Base-by-base conservation (phyloP, 2,888 invertebrate species). In the Callosobruchus maculatus region DNA sequence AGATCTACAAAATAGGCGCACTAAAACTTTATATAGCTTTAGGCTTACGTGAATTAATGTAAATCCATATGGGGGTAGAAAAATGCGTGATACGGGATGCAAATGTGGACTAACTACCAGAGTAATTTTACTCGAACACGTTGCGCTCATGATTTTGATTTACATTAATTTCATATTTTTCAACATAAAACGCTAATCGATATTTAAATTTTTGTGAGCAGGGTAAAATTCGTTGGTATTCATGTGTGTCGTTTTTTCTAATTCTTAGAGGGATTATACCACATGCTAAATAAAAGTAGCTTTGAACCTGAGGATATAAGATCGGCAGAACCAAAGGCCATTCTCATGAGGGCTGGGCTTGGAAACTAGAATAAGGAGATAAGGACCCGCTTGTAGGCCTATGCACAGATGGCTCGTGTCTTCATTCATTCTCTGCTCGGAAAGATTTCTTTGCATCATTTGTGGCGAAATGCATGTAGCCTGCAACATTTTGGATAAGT, bases 141-240 rank as follows among this genome's bases (percentile, higher is more conserved):
- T 87, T 85, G 86, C 87, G 86, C 86, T 86, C 85, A 83, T 86
- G 86, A 87, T 87, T 87, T 85, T 85, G 86, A 87, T 87, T 87
- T 86, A 86, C 87, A 87, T 87, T 87, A 87, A 87, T 86, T 86
- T 85, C 86, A 85, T 86, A 86, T 87, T 87, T 86, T 87, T 87
- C 86, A 86, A 81, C 81, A 83, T 84, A 83, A 84, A 82, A 81
- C 82, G 78, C 9, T 81, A 83, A 83, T 84, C 84, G 81, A 84
- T 84, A 84, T 84, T 83, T 83, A 83, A 83, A 84, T 84, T 84
- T 83, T 82, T 81, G 49, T 49, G 49, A 13, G 49, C 49, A 18
- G 49, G 30, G 30, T 30, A 30, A 30, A 30, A 30, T 30, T 30
- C 30, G 30, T 5, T 5, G 30, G 49, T 49, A 1, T 49, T 13